Conservation (phyloP, 1,140 invertebrate species). For the Colletes gigas region DNA sequence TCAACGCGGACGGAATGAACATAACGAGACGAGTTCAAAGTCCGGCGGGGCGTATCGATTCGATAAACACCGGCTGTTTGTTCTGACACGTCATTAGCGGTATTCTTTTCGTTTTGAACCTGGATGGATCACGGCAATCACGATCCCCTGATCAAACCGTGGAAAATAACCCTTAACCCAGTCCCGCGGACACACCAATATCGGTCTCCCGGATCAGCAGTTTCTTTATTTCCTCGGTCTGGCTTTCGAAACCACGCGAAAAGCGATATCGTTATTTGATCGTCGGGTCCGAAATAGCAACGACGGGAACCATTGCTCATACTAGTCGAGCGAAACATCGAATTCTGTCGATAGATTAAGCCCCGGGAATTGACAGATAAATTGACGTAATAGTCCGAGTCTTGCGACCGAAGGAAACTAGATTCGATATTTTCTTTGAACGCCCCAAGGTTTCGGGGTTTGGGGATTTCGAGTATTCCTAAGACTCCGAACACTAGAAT, state of each 20-base stretch:
- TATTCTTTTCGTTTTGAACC: background rate
- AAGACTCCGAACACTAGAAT: too few relatives aligned
- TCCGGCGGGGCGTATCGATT: background rate
- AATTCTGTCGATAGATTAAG: background rate
- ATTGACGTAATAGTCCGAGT: too few relatives aligned
- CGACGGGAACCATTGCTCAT: background rate
- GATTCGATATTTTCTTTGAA: too few relatives aligned
- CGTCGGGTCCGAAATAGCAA: background rate
- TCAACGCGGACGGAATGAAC: background rate
- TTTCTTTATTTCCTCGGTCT: constrained; percentile 11
- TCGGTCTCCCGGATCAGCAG: constrained; percentile 13
- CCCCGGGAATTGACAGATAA: background rate
- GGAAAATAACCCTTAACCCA: constrained; percentile 44
- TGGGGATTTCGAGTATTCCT: too few relatives aligned
- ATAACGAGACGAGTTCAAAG: background rate
- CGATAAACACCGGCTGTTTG: constrained; percentile 6
- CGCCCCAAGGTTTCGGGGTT: too few relatives aligned
- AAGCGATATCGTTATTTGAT: constrained; percentile 6
- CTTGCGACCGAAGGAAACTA: too few relatives aligned
- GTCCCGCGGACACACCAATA: constrained; percentile 9
- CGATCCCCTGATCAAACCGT: constrained; percentile 14
- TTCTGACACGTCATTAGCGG: constrained; percentile 10
- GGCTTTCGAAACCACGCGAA: background rate
- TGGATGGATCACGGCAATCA: constrained; percentile 14
- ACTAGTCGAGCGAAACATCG: background rate